Base-by-base conservation (phyloP, 2,113 vertebrate genomes). In the Microcebus griseorufus region DNA sequence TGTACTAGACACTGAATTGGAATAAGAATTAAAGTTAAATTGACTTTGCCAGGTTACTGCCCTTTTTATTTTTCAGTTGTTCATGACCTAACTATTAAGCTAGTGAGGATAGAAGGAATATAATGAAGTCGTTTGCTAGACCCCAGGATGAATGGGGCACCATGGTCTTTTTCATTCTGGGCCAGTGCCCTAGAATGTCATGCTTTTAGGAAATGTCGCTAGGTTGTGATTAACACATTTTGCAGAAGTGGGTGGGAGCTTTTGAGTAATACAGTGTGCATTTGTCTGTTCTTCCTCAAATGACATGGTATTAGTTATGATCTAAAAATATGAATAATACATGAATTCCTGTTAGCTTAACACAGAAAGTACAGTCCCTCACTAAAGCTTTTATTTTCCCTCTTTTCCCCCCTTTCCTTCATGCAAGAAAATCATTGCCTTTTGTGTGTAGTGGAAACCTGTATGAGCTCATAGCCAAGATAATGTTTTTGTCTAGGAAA, bases 311-410 rank as follows among this genome's bases (percentile, higher is more conserved):
- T 88, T 69, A 82, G 23, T 86, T 83, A 72, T 67, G 88, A 73
- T 79, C 65, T 95, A 91, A 96, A 95, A 94, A 78, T 94, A 86
- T 9, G 4, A 90, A 88, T 88, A 91, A 96, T 93, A 58, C 79
- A 94, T 13, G 34, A 93, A 86, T 94, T 97, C 85, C 55, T 64
- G n/a, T 95, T 86, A 81, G 62, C 42, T 51, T 86, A 92, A 72
- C 73, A 93, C 32, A 75, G 67, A 73, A 88, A 39, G 27, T 82
- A 62, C 12, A 94, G 94, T 75, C 83, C 32, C 55, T 67, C 32
- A 39, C 29, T 65, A 34, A 88, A 70, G n/a, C 32, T 90, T 79
- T 92, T 79, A 55, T 90, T 82, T 94, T 87, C 5, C 25, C n/a
- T 60, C 8, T 69, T 85, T 79, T 9, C 2, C 20, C 29, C 48